These are phyloP conservation scores for Rhizoglyphus robini DNA, from an alignment of 1,140 invertebrate species.

Conservation along the genomic window DNA sequence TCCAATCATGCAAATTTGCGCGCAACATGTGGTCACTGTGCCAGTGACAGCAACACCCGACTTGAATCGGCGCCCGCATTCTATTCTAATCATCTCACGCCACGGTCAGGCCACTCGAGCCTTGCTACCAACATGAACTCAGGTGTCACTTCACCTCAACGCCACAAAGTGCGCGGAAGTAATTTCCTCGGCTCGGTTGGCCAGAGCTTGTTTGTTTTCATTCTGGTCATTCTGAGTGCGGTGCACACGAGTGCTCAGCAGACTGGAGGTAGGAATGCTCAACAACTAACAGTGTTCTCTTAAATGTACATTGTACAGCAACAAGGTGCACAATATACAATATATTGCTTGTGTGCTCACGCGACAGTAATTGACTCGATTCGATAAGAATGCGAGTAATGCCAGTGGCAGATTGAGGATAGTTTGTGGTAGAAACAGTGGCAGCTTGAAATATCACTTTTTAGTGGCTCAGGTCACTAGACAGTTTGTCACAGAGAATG, in stretches of 20 bases:
- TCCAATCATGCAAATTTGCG: neutral
- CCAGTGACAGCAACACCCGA: neutral
- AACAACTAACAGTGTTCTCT: neutral
- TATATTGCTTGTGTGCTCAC: too few relatives aligned
- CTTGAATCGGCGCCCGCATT: neutral
- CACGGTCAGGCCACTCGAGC: neutral
- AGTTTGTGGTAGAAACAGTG: too few relatives aligned
- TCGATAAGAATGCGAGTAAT: neutral
- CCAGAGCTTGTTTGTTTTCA: neutral
- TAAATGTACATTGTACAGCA: neutral
- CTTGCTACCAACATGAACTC: neutral
- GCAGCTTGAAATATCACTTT: neutral
- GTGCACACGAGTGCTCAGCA: neutral
- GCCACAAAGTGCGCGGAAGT: neutral
- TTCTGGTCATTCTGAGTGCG: neutral
- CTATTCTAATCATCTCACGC: neutral
- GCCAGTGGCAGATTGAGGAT: too few relatives aligned
- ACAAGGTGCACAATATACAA: neutral
- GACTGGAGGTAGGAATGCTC: neutral
- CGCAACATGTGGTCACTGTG: neutral
- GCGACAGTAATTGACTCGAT: neutral
- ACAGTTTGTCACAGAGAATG: neutral
- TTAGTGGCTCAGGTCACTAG: neutral
- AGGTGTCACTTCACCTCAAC: neutral
- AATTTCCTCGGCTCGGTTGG: neutral